Base-by-base conservation (phyloP, 2,888 invertebrate species). In the Drosophila engyochracea region DNA sequence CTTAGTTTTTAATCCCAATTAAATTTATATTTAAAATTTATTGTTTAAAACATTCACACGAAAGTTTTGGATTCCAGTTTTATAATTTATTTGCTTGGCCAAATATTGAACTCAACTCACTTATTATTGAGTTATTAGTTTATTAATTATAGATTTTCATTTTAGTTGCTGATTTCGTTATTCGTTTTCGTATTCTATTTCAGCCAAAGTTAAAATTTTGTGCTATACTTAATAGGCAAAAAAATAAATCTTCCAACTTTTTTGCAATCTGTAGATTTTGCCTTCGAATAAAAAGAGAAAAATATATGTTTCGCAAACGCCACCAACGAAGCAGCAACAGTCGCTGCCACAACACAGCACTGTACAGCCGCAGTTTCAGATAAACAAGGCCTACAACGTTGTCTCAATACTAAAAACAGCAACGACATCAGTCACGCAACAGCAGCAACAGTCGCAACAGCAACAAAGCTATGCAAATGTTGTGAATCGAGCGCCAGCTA, bases 191-290 rank as follows among this genome's bases (percentile, higher is more conserved):
- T 22, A 59, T 47, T 10, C 25, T 19, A 37, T 10, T 47, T 47
- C 22, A 16, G 16, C 9, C 14, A n/a, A 47, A 59, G 44, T 19
- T 54, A 0, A 25, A 47, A 37, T 22, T 52, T 9, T 44, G n/a
- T 63, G 44, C 55, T 47, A 35, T 28, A 28, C 37, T 58, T 49
- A 28, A 57, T 35, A 35, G 61, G 16, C 25, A 19, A 33, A 31
- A 39, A 64, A 65, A n/a, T n/a, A n/a, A 51, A 22, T 16, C 47
- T 47, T 67, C 52, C 68, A 68, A 70, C 52, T 77, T 85, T 89
- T 73, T 87, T 90, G 77, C 78, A 61, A 85, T 85, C 61, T 83
- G 82, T 91, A 91, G 91, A 91, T 91, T 74, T 84, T 91, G 81
- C 79, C 85, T 70, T 65, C 91, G 73, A 84, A 81, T 79, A 91